Percentiles rank a stretch among this genome's conserved stretches.
Evolutionary conservation across 2,113 vertebrate species (phyloP).

Genomic region (Hylia prasina): DNA sequence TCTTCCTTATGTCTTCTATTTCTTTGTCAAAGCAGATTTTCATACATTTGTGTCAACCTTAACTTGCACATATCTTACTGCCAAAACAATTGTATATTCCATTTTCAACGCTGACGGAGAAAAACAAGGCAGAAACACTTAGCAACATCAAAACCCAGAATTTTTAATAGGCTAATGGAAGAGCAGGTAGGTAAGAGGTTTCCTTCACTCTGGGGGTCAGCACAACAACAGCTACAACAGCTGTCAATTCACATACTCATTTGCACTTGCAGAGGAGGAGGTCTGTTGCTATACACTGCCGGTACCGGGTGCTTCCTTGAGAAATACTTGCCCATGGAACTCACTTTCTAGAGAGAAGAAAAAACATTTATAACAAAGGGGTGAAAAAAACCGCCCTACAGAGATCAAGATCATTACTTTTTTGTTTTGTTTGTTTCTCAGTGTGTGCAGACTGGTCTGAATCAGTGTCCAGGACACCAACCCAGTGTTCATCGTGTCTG

Average conservation of each 20-base stretch:
- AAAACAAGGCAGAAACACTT: not conserved
- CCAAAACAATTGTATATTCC: not conserved
- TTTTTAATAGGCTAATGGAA: not conserved
- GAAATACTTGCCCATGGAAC: not conserved
- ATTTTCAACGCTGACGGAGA: not conserved
- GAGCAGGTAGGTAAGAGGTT: not conserved
- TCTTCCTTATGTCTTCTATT: not conserved
- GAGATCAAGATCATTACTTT: not conserved
- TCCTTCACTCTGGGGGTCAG: not conserved
- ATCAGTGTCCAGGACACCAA: not conserved
- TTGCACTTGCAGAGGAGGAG: not conserved
- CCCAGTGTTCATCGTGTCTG: not conserved
- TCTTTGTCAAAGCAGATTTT: not conserved
- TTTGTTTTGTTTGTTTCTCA: not conserved
- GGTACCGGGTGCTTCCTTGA: not conserved
- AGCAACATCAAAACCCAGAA: not conserved
- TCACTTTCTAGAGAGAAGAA: not conserved
- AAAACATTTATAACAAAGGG: not conserved
- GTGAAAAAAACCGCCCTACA: accelerated
- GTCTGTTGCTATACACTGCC: not conserved
- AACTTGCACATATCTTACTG: not conserved
- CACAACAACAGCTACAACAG: not conserved
- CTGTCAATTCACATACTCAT: not conserved
- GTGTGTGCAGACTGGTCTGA: not conserved
- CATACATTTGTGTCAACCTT: not conserved